Conservation (phyloP, 2,797 vertebrate species). For the Coracias cyanogaster region DNA sequence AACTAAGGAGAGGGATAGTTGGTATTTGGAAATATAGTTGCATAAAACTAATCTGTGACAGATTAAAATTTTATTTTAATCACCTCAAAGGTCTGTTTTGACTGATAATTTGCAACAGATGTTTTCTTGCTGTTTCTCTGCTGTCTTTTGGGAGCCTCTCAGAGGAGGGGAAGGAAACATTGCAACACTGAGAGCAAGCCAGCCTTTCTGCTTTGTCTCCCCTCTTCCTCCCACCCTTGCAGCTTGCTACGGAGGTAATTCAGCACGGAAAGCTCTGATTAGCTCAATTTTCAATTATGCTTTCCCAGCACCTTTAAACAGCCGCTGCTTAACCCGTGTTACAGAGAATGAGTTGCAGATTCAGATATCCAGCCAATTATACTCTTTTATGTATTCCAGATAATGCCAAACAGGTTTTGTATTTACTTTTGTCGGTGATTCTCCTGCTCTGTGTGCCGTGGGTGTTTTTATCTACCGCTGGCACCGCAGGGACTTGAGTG, state of each 20-base stretch:
- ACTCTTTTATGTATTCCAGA: not conserved
- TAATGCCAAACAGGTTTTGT: not conserved
- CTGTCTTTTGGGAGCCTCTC: not conserved
- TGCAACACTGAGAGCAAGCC: accelerated
- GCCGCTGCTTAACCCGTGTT: not conserved
- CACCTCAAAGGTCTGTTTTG: not conserved
- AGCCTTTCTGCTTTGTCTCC: not conserved
- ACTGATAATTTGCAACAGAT: not conserved
- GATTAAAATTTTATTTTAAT: not conserved
- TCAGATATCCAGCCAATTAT: not conserved
- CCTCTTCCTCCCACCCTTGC: not conserved
- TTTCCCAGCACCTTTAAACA: slow-evolving; percentile 20
- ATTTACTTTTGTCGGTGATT: not conserved
- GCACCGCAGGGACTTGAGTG: not conserved
- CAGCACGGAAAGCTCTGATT: not conserved
- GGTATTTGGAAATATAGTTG: not conserved
- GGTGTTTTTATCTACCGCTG: not conserved
- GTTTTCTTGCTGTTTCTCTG: not conserved
- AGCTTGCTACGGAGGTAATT: not conserved
- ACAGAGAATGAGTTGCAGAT: not conserved
- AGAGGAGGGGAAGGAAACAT: not conserved
- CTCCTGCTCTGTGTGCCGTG: not conserved
- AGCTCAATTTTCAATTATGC: slow-evolving; percentile 1
- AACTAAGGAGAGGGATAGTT: not conserved
- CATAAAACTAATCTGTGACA: not conserved